phyloP scores from a whole-genome alignment of 2,797 vertebrate genomes.

The Anguilla obscura region DNA sequence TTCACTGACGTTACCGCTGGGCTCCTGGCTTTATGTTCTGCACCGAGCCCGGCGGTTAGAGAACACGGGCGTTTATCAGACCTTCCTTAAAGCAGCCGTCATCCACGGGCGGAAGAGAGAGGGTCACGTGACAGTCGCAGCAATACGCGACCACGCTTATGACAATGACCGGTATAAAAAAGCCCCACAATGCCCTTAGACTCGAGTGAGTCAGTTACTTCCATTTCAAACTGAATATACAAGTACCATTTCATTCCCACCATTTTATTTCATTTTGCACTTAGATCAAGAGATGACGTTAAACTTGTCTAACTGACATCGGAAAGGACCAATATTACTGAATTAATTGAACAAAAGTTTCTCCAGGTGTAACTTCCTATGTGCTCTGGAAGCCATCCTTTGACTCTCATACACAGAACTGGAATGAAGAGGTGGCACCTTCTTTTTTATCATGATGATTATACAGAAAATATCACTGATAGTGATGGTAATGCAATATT shows the following conservation, averaged over 20 bases:
- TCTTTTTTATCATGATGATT: too few relatives aligned
- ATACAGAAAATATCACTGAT: neutral
- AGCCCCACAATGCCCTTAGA: neutral
- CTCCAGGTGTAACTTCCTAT: neutral
- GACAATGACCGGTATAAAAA: neutral
- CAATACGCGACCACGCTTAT: neutral
- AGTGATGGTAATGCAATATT: neutral
- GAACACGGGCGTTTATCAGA: constrained; percentile 72
- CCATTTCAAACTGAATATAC: too few relatives aligned
- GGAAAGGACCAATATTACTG: neutral
- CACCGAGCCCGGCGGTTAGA: constrained; percentile 68
- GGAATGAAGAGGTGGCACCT: too few relatives aligned
- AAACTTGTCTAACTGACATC: neutral
- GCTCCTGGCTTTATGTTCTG: constrained; percentile 64
- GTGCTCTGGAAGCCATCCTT: neutral
- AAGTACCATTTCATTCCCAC: neutral
- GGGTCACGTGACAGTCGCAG: neutral
- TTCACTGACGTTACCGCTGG: constrained; percentile 67
- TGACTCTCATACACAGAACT: neutral
- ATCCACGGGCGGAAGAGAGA: constrained; percentile 42
- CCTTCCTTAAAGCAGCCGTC: constrained; percentile 73
- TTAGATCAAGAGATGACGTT: neutral
- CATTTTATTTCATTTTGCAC: neutral
- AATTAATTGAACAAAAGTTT: neutral
- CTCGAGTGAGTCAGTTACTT: neutral